These are phyloP conservation scores for Riparia riparia DNA, from an alignment of 2,113 vertebrate genomes.

Conservation along the genomic window DNA sequence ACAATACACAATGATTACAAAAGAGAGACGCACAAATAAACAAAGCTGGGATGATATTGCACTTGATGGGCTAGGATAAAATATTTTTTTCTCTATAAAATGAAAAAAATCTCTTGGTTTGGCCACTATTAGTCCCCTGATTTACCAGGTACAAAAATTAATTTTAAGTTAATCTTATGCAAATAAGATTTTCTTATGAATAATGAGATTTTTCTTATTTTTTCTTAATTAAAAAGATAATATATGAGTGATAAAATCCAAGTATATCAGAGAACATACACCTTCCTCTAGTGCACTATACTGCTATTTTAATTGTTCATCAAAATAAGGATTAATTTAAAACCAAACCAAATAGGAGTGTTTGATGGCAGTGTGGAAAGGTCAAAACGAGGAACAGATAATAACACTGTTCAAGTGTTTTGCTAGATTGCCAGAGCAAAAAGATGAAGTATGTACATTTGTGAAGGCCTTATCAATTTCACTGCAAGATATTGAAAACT, in stretches of 20 bases:
- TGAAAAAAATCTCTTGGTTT: not conserved
- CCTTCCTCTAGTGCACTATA: not conserved
- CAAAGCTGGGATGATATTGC: not conserved
- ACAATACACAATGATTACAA: not conserved
- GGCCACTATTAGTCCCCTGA: not conserved
- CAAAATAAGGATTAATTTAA: constrained; percentile 13
- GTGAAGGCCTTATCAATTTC: not conserved
- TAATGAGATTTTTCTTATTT: not conserved
- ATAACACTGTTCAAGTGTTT: not conserved
- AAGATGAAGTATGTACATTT: not conserved
- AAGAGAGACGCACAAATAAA: not conserved
- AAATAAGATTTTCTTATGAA: not conserved
- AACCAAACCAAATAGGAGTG: not conserved
- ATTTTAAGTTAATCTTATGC: not conserved
- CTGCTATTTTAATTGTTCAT: not conserved
- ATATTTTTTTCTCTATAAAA: not conserved
- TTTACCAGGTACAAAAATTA: not conserved
- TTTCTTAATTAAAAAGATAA: not conserved
- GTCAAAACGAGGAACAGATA: not conserved
- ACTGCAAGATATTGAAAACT: not conserved
- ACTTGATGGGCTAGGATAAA: not conserved
- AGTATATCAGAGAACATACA: not conserved
- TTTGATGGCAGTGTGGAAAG: not conserved
- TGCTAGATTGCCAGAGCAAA: not conserved
- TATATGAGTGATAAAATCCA: not conserved